phyloP scores from a whole-genome alignment of 2,888 invertebrate genomes.

The Drosophila gaucha region DNA sequence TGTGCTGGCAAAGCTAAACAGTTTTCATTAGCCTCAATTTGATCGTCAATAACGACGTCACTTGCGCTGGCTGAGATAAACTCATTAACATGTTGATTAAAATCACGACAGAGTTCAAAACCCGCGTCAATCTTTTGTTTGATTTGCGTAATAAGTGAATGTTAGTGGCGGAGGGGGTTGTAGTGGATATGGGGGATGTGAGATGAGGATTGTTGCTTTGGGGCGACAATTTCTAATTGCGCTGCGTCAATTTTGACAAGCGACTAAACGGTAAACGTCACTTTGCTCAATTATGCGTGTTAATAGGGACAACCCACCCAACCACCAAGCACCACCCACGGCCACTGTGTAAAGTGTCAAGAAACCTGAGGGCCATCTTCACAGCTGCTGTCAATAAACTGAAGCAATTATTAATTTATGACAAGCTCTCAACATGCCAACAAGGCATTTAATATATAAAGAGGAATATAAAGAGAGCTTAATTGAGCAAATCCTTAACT shows the following conservation, averaged over 20 bases:
- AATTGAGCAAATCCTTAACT: constrained; percentile 1
- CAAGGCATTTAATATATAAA: constrained; percentile 6
- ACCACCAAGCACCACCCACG: neutral
- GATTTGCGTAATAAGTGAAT: constrained; percentile 73
- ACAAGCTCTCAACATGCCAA: constrained; percentile 19
- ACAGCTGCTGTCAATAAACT: constrained; percentile 54
- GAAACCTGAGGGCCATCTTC: constrained; percentile 34
- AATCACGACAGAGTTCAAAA: constrained; percentile 53
- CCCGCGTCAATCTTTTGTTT: constrained; percentile 59
- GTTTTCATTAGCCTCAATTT: constrained; percentile 35
- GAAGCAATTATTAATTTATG: constrained; percentile 65
- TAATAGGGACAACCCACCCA: constrained; percentile 23
- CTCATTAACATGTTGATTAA: constrained; percentile 72
- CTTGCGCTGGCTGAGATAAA: constrained; percentile 54
- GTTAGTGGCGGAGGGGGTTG: neutral
- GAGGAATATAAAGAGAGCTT: neutral
- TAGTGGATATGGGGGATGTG: neutral
- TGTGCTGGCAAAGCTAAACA: constrained; percentile 9
- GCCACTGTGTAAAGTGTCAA: constrained; percentile 40
- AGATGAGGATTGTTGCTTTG: constrained; percentile 3
- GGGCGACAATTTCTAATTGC: constrained; percentile 63
- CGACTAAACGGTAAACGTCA: constrained; percentile 57
- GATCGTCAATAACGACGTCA: constrained; percentile 34
- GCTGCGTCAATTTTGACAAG: constrained; percentile 70
- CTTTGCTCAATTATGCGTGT: constrained; percentile 66